These are phyloP conservation scores for Porites cylindrica DNA, from an alignment of 92 coral and sea anemone genomes.

Conservation along the genomic window DNA sequence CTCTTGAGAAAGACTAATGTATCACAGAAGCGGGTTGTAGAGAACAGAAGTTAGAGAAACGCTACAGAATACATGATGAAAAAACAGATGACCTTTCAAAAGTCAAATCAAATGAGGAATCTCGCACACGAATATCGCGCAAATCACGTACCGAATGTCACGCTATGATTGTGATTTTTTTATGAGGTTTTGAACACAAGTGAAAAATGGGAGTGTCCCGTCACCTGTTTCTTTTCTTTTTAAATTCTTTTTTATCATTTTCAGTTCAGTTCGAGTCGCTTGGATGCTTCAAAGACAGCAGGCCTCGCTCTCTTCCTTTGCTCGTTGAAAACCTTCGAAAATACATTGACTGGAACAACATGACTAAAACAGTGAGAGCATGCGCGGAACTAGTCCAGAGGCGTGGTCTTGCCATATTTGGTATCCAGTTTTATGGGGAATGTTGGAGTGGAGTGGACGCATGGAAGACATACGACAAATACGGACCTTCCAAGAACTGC, in stretches of 20 bases:
- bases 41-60: no score
- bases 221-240: background rate
- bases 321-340: constrained; percentile 30
- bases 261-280: constrained; percentile 32
- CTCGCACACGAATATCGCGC: no score
- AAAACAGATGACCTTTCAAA: no score
- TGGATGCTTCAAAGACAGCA: constrained; percentile 37
- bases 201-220: background rate
- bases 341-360: constrained; percentile 46
- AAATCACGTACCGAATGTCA: no score
- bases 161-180: no score
- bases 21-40: no score
- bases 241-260: background rate
- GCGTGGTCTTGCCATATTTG: constrained; percentile 33
- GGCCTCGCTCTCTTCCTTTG: constrained; percentile 39
- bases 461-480: constrained; percentile 21
- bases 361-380: constrained; percentile 42
- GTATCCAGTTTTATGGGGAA: constrained; percentile 59
- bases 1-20: no score
- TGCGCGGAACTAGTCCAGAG: constrained; percentile 41
- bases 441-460: constrained; percentile 59
- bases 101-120: no score
- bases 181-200: no score
- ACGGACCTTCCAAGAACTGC: constrained; percentile 47
- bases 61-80: no score